Evolutionary conservation across 1,140 invertebrate species (phyloP), one percentile per base, ranked within the genome.

Genomic region (Bombyx mori): DNA sequence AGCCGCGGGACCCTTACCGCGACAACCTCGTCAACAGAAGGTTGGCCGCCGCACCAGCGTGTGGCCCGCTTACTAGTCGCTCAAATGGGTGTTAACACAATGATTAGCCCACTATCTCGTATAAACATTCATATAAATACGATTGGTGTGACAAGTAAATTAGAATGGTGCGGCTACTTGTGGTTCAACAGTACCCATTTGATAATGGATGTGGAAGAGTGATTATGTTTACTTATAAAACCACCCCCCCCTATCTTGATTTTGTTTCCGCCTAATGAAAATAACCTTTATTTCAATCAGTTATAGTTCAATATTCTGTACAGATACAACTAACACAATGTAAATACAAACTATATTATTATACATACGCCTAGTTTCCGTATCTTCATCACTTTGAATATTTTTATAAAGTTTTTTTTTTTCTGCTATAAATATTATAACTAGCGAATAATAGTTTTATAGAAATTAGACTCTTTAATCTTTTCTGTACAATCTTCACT

Each of bases 21-120:
- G 96, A 98, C 91, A 97, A 97, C 91, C 92, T 98, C 89, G 96
- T 98, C 85, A 98, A 97, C 90, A 93, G 95, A 92, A 96, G 96
- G 94, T 95, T 79, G 79, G 82, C 68, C 69, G 66, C 54, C 68
- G 71, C 77, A 71, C 66, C 56, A 58, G 51, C 68, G 45, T 51
- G 62, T 50, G 58, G 42, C 75, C 57, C 66, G 78, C 81, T 82
- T 81, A 62, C 68, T 82, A 82, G 74, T 72, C 74, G 65, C 63
- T 75, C 71, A 78, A 75, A 65, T 82, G 78, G 78, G 80, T 82
- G 82, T 84, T 76, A 69, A 76, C 74, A 73, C 77, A 68, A 71
- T 57, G 59, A 70, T 60, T 70, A 72, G 75, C 73, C 71, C 73
- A 70, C 71, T 74, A 63, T 59, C 12, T 18, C 12, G 55, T 52